Percentiles rank a stretch among this genome's conserved stretches.
phyloP scores from a whole-genome alignment of 2,797 vertebrate species.

The Rhynchotus rufescens region DNA sequence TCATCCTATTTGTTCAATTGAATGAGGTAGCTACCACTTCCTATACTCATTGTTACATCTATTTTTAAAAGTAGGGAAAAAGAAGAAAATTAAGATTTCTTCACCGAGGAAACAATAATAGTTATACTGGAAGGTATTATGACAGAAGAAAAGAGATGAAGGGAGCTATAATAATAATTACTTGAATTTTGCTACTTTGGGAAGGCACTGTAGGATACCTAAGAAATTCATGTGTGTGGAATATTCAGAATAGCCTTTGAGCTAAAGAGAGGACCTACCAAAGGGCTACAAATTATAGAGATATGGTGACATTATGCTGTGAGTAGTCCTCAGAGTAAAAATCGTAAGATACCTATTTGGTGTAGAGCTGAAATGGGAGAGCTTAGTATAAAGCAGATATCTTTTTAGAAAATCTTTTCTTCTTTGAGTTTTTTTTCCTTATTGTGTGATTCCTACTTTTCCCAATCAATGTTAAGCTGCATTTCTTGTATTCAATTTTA shows the following conservation, averaged over 20 bases:
- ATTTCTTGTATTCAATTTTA: not conserved
- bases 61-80: not conserved
- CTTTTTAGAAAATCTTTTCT: not conserved
- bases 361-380: not conserved
- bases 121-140: not conserved
- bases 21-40: not conserved
- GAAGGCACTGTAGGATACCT: not conserved
- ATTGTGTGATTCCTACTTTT: not conserved
- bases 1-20: not conserved
- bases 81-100: not conserved
- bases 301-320: not conserved
- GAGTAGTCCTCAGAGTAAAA: not conserved
- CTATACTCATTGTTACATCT: not conserved
- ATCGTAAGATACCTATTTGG: not conserved
- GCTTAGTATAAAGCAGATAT: not conserved
- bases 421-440: not conserved
- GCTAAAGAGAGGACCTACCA: not conserved
- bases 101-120: not conserved
- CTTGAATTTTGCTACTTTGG: not conserved
- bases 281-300: not conserved
- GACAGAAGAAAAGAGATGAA: not conserved
- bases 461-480: not conserved
- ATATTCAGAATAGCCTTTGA: not conserved
- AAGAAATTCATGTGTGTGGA: not conserved
- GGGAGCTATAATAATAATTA: not conserved